Conservation (phyloP, 2,888 invertebrate species). For the Diarsia mendica region DNA sequence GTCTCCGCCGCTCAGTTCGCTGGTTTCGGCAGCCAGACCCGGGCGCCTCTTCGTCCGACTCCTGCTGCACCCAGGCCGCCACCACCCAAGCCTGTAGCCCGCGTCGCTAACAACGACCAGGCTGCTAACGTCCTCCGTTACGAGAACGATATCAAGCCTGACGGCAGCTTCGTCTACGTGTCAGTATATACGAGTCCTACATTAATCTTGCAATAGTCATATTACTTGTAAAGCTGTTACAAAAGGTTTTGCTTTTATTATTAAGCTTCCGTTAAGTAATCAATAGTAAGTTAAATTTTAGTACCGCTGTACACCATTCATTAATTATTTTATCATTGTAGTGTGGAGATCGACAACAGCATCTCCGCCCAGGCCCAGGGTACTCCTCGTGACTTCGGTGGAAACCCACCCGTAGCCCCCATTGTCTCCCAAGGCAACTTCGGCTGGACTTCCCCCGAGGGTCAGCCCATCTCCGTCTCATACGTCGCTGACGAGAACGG, state of each 20-base stretch:
- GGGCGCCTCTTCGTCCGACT: conserved; percentile 41
- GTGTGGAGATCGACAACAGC: conserved; percentile 91
- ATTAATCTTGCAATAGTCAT: background rate
- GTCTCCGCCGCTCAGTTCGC: conserved; percentile 77
- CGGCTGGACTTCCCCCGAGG: conserved; percentile 91
- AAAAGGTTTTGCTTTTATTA: background rate
- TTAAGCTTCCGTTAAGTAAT: background rate
- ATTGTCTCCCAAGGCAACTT: conserved; percentile 88
- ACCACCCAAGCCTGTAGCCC: conserved; percentile 37
- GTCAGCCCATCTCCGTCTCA: conserved; percentile 87
- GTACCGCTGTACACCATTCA: background rate
- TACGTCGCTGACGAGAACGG: conserved; percentile 93
- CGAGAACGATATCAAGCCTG: conserved; percentile 82
- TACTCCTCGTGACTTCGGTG: conserved; percentile 87
- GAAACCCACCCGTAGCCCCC: conserved; percentile 79
- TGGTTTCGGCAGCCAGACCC: conserved; percentile 36
- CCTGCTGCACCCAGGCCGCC: conserved; percentile 51
- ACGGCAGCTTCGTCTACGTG: conserved; percentile 88
- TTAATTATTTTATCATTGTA: conserved; percentile 67
- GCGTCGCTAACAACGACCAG: conserved; percentile 69
- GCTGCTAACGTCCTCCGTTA: conserved; percentile 78
- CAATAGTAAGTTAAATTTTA: background rate
- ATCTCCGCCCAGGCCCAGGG: conserved; percentile 91
- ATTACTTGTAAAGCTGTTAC: background rate
- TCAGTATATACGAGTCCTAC: conserved; percentile 70